Conservation (phyloP, 2,113 vertebrate species). For the Eurystomus gularis region DNA sequence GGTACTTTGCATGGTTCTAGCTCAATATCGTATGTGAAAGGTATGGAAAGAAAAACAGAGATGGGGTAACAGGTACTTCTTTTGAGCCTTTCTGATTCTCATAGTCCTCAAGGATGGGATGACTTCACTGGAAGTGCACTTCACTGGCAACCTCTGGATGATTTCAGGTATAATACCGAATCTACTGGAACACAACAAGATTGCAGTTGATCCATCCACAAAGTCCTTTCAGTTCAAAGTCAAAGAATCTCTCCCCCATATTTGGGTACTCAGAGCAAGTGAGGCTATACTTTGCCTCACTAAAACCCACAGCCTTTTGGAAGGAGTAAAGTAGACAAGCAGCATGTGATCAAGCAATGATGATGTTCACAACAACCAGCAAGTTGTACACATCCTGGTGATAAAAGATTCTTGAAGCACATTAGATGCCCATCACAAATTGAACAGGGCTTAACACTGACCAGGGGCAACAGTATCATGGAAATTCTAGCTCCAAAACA, state of each 20-base stretch:
- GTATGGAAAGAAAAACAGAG: not conserved
- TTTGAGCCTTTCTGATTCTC: not conserved
- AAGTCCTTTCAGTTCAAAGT: not conserved
- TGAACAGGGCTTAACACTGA: not conserved
- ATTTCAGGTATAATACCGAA: not conserved
- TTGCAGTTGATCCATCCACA: not conserved
- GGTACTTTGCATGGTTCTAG: not conserved
- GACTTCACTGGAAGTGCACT: not conserved
- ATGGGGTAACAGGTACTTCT: not conserved
- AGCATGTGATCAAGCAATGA: not conserved
- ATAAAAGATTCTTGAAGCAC: accelerated
- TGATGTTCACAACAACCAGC: not conserved
- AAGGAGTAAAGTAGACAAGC: accelerated
- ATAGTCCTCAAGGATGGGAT: not conserved
- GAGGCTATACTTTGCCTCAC: not conserved
- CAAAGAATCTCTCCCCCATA: not conserved
- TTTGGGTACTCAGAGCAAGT: not conserved
- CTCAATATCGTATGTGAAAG: accelerated
- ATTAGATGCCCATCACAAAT: not conserved
- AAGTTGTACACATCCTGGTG: not conserved
- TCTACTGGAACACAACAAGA: not conserved
- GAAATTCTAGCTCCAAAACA: not conserved
- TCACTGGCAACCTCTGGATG: not conserved
- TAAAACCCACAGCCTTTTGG: not conserved
- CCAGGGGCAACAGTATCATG: not conserved